phyloP scores from a whole-genome alignment of 2,113 vertebrate species.

The Anhinga anhinga region DNA sequence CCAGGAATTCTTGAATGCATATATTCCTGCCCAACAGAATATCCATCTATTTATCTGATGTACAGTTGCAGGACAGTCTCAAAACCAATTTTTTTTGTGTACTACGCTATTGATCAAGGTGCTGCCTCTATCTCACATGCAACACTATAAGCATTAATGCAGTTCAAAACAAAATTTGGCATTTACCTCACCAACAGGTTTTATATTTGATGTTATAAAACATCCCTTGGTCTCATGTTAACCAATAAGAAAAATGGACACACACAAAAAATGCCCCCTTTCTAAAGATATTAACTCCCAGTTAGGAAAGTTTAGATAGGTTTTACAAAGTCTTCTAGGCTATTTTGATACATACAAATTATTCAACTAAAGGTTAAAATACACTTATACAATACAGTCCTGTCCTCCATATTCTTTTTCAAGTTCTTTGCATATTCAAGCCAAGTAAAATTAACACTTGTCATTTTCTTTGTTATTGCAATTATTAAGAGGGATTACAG shows the following conservation, averaged over 20 bases:
- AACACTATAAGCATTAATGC: slow-evolving; percentile 40
- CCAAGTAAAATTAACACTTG: slow-evolving; percentile 74
- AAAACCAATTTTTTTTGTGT: slow-evolving; percentile 34
- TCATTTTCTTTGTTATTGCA: slow-evolving; percentile 85
- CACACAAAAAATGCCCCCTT: slow-evolving; percentile 24
- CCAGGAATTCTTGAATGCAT: slow-evolving; percentile 19
- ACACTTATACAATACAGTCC: slow-evolving; percentile 80
- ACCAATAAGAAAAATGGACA: slow-evolving; percentile 50
- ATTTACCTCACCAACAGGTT: slow-evolving; percentile 30
- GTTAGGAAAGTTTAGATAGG: slow-evolving; percentile 67
- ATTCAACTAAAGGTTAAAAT: slow-evolving; percentile 89
- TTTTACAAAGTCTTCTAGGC: slow-evolving; percentile 76
- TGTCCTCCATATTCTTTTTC: slow-evolving; percentile 70
- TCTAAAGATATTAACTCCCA: slow-evolving; percentile 55
- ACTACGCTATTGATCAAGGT: slow-evolving; percentile 50
- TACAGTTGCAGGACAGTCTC: slow-evolving; percentile 34
- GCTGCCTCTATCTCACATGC: slow-evolving; percentile 41
- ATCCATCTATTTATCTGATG: slow-evolving; percentile 37
- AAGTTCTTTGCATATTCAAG: slow-evolving; percentile 74
- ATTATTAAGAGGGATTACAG: slow-evolving; percentile 67
- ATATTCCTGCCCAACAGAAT: slow-evolving; percentile 18
- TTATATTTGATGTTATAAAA: slow-evolving; percentile 9
- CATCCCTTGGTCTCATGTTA: slow-evolving; percentile 58
- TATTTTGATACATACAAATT: slow-evolving; percentile 83
- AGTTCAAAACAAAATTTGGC: slow-evolving; percentile 48